Base-by-base conservation (phyloP, 2,797 vertebrate species). In the Cuculus canorus region DNA sequence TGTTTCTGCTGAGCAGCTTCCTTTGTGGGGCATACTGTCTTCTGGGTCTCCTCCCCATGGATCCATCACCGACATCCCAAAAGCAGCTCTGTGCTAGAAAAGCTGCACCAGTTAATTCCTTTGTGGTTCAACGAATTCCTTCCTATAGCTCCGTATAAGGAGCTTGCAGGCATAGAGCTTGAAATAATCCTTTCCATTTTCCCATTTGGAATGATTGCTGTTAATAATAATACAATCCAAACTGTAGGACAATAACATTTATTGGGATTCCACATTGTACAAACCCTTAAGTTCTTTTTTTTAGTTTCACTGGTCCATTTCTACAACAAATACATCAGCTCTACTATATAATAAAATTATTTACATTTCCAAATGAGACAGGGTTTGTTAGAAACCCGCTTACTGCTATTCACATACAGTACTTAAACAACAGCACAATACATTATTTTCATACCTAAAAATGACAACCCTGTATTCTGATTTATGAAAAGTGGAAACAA, bases 271-370 rank as follows among this genome's bases (percentile, higher is more conserved):
- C 97, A 98, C 98, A 98, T 98, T 97, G 92, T 97, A 98, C 96
- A 98, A 98, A 98, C 88, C 96, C 96, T 98, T 97, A 96, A 94
- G 97, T 97, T 98, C 88, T 66, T 92, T 98, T 98, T 14, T 86
- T 97, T 22, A 18, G 96, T 97, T 95, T 97, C 96, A 98, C 98
- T 98, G 98, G 98, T 98, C 98, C 98, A 96, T 98, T 98, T 98
- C 98, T 98, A 98, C 98, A 98, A 98, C 98, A 98, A 98, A 98
- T 98, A 98, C 98, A 98, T 98, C 97, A 96, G 94, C 94, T 97
- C 97, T 98, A 98, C 97, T 97, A 96, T 98, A 97, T 98, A 97
- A 98, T 98, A 98, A 98, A 98, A 98, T 92, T 98, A 98, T 98
- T 98, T 98, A 98, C 98, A 97, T 95, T 98, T 98, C 95, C 97